A percentile compares a stretch with the other conserved stretches of the same genome.
Conservation (phyloP, 2,888 invertebrate species). For the Panopea generosa region DNA sequence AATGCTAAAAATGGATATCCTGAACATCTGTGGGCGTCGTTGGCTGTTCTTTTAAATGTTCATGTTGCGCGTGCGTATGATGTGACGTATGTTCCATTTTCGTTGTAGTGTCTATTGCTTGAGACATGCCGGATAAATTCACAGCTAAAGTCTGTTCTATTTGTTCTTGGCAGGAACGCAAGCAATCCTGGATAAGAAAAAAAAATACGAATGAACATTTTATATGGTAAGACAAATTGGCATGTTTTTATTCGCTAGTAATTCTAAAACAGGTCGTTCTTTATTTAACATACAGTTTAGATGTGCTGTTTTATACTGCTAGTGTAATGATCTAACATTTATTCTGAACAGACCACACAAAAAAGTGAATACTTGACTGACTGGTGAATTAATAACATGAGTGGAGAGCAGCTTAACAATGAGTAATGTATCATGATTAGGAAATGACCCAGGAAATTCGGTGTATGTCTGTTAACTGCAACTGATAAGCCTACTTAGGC, state of each 20-base stretch:
- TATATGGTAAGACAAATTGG: background rate
- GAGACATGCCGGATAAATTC: slow-evolving; percentile 74
- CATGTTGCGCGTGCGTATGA: slow-evolving; percentile 45
- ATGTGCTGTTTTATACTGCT: too few relatives aligned
- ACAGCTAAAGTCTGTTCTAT: slow-evolving; percentile 81
- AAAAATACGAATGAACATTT: slow-evolving; percentile 1
- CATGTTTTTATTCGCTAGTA: too few relatives aligned
- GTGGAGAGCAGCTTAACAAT: too few relatives aligned
- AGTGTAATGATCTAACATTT: too few relatives aligned
- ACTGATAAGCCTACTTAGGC: slow-evolving; percentile 16
- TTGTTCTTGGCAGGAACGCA: slow-evolving; percentile 83
- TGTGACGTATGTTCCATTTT: slow-evolving; percentile 66
- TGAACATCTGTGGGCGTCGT: slow-evolving; percentile 94
- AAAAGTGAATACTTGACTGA: too few relatives aligned
- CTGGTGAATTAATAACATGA: too few relatives aligned
- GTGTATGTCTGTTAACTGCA: slow-evolving; percentile 20
- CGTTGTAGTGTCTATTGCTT: slow-evolving; percentile 53
- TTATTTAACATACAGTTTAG: background rate
- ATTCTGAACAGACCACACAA: too few relatives aligned
- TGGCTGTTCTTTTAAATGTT: slow-evolving; percentile 85
- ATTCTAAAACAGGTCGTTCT: too few relatives aligned
- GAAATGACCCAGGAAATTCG: slow-evolving; percentile 19
- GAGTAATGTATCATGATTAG: too few relatives aligned
- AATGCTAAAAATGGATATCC: slow-evolving; percentile 90
- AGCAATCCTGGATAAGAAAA: slow-evolving; percentile 77